Evolutionary conservation across 2,797 vertebrate species (phyloP), one percentile per base, ranked within the genome.

Genomic region (Melanotaenia parkinsoni): DNA sequence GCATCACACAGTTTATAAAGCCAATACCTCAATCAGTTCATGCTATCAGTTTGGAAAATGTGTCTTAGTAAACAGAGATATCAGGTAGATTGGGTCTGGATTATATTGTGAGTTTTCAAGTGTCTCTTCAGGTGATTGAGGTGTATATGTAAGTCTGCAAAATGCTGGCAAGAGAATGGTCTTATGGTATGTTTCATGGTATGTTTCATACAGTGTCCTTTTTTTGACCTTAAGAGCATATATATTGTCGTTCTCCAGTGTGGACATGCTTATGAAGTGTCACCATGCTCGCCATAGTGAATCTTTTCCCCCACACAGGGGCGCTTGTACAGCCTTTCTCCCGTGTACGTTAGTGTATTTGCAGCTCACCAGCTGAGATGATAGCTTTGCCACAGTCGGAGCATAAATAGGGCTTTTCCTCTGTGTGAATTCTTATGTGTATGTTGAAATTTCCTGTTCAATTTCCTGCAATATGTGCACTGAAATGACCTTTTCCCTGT

Each of bases 271-370:
- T 87, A 14, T 91, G 90, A 12, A 85, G 5, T 0, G 82, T 90
- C 60, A 89, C 20, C 79, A 87, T 82, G 65, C 88, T 86, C 0
- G 85, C 83, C 81, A n/a, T 90, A 53, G 35, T 86, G 80, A 89
- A 89, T 4, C 76, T 79, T 59, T 64, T 74, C 16, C 71, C 69
- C 3, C 88, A 90, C 1, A 87, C 69, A 28, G 0, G 38, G 66
- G 58, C 88, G 90, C 61, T 84, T 84, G 83, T 91, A 83, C 0
- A 86, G 89, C 67, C 64, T 90, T 30, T 91, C 89, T 22, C 88
- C 89, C 0, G 86, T 89, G 70, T 88, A 47, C 87, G 86, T n/a
- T 79, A 75, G 75, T 91, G 90, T 67, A 90, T 87, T 80, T 88
- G 85, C 77, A 91, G 81, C 58, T 89, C 88, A 0, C 90, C 86